These are phyloP conservation scores for Apamea monoglypha DNA, from an alignment of 2,888 invertebrate species.

Conservation along the genomic window DNA sequence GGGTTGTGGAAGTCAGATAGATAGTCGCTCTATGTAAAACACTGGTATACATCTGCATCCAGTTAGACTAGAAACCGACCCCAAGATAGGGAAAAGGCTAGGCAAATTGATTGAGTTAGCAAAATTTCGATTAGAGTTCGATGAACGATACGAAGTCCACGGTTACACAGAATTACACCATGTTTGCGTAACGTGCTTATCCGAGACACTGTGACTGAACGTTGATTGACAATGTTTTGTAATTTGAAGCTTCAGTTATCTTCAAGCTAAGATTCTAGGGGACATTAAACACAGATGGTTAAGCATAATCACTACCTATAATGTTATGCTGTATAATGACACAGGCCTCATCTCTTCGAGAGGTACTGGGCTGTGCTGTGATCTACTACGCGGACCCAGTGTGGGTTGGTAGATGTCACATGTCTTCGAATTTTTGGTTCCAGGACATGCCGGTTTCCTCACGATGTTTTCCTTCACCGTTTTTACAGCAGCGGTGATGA, in stretches of 20 bases:
- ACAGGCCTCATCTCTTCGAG: not conserved
- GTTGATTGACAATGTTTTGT: slow-evolving; percentile 9
- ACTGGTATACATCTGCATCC: not conserved
- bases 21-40: not conserved
- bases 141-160: slow-evolving; percentile 30
- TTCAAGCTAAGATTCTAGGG: not conserved
- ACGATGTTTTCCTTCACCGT: not conserved
- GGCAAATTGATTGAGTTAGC: not conserved
- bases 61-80: not conserved
- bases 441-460: not conserved
- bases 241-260: not conserved
- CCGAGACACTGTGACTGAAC: slow-evolving; percentile 1
- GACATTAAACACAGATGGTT: not conserved
- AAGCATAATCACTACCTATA: not conserved
- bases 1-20: not conserved
- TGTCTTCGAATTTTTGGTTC: not conserved
- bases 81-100: not conserved
- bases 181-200: slow-evolving; percentile 10
- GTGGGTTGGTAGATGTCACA: not conserved
- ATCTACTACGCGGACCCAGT: not conserved
- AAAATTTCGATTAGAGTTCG: slow-evolving; percentile 5
- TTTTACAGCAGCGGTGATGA: not conserved
- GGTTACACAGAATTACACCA: not conserved
- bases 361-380: not conserved
- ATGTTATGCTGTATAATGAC: not conserved